Base-by-base conservation (phyloP, 2,797 vertebrate species). In the Diplodus puntazzo region DNA sequence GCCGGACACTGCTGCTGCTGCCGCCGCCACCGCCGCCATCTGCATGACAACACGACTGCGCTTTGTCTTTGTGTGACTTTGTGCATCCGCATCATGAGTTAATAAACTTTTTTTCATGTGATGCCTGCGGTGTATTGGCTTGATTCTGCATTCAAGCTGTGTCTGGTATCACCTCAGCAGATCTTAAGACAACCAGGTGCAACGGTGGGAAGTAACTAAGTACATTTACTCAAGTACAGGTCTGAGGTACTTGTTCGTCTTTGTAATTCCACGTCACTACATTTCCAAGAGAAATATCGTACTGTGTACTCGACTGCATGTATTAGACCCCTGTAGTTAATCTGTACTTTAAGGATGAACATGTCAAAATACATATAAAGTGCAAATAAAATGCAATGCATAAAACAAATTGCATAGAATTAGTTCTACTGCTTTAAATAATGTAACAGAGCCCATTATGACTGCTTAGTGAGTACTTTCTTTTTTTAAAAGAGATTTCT, bases 1-100 rank as follows among this genome's bases (percentile, higher is more conserved):
- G 69, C 48, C 23, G 50, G 77, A 55, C 58, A 11, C 34, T 50
- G 88, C 73, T 1, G 77, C 75, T 5, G 39, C 39, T 5, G 78
- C 78, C 27, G 27, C 4, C 69, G 75, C 75, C 6, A 1, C 39
- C 6, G 77, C 78, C 6, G 77, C 78, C 69, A 27, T 74, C 84
- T 83, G 87, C 81, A 79, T 80, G 69, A 80, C 76, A 83, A 87
- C 79, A 69, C 70, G 27, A 49, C 69, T 65, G 79, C 69, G n/a
- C 65, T 62, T 45, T 62, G 74, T 63, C 64, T 72, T 39, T 55
- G 23, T 57, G 50, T 55, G 76, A 64, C 69, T 79, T 49, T 78
- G 68, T 46, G 39, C 39, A 53, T 34, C 17, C 27, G 8, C 7
- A 30, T 39, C 25, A 46, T 14, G 8, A 8, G 18, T 23, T 14